phyloP scores from a whole-genome alignment of 1,140 invertebrate genomes.

The Bombus haemorrhoidalis region DNA sequence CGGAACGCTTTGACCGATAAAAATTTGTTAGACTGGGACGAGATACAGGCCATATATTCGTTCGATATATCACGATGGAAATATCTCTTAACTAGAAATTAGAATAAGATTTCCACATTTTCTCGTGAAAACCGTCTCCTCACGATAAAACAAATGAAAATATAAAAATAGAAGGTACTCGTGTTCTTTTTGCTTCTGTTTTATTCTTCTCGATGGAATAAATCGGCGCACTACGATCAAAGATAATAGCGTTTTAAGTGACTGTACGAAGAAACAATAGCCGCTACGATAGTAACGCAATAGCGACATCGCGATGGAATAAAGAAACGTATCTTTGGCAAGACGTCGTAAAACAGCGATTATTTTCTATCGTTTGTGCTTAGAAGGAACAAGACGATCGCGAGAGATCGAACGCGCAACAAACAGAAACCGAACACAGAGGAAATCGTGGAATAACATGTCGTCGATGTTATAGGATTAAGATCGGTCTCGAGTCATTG shows the following conservation, averaged over 20 bases:
- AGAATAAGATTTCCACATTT: not conserved
- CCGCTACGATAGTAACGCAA: not conserved
- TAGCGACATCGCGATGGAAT: not conserved
- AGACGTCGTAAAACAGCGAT: conserved; percentile 11
- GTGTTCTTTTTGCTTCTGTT: not conserved
- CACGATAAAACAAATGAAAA: not conserved
- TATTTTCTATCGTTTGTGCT: not conserved
- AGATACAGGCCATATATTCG: not conserved
- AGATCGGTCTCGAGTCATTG: not conserved
- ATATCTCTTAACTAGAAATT: not conserved
- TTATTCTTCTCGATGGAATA: not conserved
- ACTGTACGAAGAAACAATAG: conserved; percentile 1
- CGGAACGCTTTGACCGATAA: not conserved
- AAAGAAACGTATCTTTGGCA: not conserved
- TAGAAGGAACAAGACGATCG: conserved; percentile 2
- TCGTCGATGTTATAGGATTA: not conserved
- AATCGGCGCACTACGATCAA: not conserved
- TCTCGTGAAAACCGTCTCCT: not conserved
- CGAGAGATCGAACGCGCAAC: not conserved
- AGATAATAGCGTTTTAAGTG: conserved; percentile 32
- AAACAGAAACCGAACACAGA: too few relatives aligned
- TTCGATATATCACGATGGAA: not conserved
- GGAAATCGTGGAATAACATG: not conserved
- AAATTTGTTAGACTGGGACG: not conserved
- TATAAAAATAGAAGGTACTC: not conserved